Evolutionary conservation across 2,888 invertebrate genomes (phyloP), one percentile per base, ranked within the genome.

Genomic region (Elegia similella): DNA sequence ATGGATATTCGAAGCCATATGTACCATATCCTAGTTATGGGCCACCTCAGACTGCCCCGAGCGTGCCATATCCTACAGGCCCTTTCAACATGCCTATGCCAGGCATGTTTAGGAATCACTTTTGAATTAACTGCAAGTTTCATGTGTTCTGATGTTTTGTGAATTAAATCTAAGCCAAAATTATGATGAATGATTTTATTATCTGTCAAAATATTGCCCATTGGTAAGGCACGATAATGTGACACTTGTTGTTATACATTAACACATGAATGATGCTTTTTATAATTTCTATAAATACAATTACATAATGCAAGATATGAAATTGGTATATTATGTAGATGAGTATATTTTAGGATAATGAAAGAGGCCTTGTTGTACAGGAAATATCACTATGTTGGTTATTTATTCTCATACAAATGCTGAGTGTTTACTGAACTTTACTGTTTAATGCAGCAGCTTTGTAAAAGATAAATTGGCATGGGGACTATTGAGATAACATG

Each of bases 21-120:
- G 64, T 89, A 56, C 91, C 91, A 7, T 89, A 91, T 55, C 89
- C 89, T 0, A 86, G 80, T 61, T 89, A 83, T 60, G 82, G 84
- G 1, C 72, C 76, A 0, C 76, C 78, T 12, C 93, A 93, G 73
- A 93, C 92, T 16, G 50, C 93, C 59, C 95, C 95, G 38, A 88
- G 84, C 50, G 92, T 94, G 68, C 95, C 95, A 66, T 95, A 95
- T 78, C 95, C 95, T 0, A 88, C 94, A 58, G 95, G 95, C n/a
- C 94, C 94, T 0, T 82, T 95, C 59, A 92, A 93, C 65, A 96
- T 96, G 96, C 96, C 96, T 10, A 95, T 96, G 93, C 96, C 96
- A 7, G 92, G 92, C 57, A 83, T 92, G 82, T 92, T 80, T 64
- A 86, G 88, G 47, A 89, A 85, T 59, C 91, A 91, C 66, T 91